A percentile compares a stretch with the other conserved stretches of the same genome.
These are phyloP conservation scores for Altica lythri DNA, from an alignment of 2,888 invertebrate genomes.

Conservation along the genomic window DNA sequence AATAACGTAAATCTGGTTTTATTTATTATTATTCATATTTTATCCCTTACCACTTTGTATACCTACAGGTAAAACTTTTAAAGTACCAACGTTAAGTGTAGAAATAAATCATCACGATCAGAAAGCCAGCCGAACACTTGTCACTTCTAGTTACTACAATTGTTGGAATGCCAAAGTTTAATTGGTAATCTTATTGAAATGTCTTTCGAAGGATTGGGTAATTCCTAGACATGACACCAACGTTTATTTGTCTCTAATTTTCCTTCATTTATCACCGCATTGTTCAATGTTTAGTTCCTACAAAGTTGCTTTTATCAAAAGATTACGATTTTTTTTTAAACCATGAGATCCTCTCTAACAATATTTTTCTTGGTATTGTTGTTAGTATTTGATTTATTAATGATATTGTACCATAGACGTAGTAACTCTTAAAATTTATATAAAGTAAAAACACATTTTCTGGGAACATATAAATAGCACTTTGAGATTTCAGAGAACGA, in stretches of 20 bases:
- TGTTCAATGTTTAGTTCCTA: constrained; percentile 16
- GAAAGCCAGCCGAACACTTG: constrained; percentile 23
- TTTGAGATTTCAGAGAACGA: too few relatives aligned
- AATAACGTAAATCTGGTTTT: too few relatives aligned
- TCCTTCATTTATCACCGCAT: constrained; percentile 27
- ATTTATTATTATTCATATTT: too few relatives aligned
- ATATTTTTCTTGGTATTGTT: constrained; percentile 35
- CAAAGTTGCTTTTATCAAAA: constrained; percentile 32
- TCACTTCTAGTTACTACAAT: constrained; percentile 22
- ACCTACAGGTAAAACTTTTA: too few relatives aligned
- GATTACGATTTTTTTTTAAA: constrained; percentile 33
- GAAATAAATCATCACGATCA: constrained; percentile 6
- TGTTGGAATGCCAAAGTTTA: constrained; percentile 17
- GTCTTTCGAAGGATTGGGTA: constrained; percentile 16
- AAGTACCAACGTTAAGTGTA: too few relatives aligned
- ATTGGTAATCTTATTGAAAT: constrained; percentile 24
- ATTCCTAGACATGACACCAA: constrained; percentile 17
- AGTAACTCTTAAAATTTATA: too few relatives aligned
- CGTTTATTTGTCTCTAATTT: constrained; percentile 23
- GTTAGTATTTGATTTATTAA: constrained; percentile 33
- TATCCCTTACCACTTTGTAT: too few relatives aligned
- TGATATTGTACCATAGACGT: too few relatives aligned
- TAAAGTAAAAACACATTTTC: too few relatives aligned
- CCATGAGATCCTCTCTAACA: constrained; percentile 27
- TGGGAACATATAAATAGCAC: too few relatives aligned